A percentile compares a stretch with the other conserved stretches of the same genome.
Conservation (phyloP, 92 coral and sea anemone species). For the Bergia sp. region DNA sequence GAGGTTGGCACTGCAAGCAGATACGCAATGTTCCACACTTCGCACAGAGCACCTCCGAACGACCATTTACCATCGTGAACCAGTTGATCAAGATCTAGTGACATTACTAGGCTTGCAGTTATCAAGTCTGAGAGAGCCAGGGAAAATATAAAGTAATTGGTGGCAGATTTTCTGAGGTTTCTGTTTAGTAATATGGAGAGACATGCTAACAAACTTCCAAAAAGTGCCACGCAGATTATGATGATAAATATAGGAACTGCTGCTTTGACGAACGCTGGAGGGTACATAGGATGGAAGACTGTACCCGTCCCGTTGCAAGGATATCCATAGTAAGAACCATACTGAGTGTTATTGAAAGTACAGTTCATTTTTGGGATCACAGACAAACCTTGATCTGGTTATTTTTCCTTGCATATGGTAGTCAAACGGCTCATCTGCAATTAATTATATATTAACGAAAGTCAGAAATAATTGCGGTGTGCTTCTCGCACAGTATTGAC, state of each 20-base stretch:
- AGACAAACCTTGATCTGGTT: neutral
- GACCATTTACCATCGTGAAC: constrained; percentile 59
- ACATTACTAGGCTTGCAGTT: constrained; percentile 71
- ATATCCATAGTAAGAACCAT: neutral
- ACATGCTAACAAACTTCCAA: constrained; percentile 69
- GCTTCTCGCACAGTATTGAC: neutral
- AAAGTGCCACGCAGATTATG: constrained; percentile 63
- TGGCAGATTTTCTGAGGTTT: constrained; percentile 60
- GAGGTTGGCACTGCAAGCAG: constrained; percentile 78
- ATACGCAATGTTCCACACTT: constrained; percentile 69
- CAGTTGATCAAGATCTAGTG: constrained; percentile 71
- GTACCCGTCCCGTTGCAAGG: neutral
- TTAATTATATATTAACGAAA: neutral
- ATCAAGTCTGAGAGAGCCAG: constrained; percentile 79
- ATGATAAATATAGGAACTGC: constrained; percentile 21
- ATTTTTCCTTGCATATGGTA: neutral
- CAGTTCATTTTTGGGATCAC: constrained; percentile 3
- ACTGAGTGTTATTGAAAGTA: neutral
- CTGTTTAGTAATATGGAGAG: constrained; percentile 62
- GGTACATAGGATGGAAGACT: neutral
- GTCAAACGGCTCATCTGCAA: neutral
- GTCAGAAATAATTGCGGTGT: neutral
- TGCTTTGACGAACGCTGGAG: neutral
- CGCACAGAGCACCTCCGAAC: constrained; percentile 56
- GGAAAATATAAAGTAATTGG: constrained; percentile 72